phyloP scores from a whole-genome alignment of 2,888 invertebrate species.

The Marronus borbonicus region DNA sequence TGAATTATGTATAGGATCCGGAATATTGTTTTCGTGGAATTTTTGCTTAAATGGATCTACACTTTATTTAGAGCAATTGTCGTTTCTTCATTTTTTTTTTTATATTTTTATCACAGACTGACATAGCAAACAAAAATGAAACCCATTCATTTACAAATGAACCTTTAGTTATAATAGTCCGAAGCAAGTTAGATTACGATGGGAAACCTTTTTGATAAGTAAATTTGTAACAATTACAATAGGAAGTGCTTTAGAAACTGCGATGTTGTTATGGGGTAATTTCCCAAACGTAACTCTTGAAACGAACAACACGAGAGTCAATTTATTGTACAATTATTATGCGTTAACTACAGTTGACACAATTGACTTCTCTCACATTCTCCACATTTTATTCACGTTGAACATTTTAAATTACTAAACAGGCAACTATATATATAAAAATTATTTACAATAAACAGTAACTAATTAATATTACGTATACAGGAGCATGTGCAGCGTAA shows the following conservation, averaged over 20 bases:
- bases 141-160: conserved; percentile 53
- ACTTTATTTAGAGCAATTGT: conserved; percentile 67
- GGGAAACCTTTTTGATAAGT: not conserved
- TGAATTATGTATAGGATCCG: not conserved
- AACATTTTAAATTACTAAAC: conserved; percentile 51
- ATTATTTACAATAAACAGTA: conserved; percentile 63
- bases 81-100: conserved; percentile 56
- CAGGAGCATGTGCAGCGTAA: conserved; percentile 53
- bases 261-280: too few relatives aligned
- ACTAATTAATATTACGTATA: conserved; percentile 55
- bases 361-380: conserved; percentile 10
- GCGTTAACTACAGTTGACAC: conserved; percentile 4
- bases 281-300: not conserved
- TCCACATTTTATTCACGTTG: too few relatives aligned
- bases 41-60: conserved; percentile 56
- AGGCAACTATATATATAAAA: conserved; percentile 59
- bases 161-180: conserved; percentile 8
- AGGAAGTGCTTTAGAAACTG: too few relatives aligned
- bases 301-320: conserved; percentile 2
- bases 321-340: conserved; percentile 2
- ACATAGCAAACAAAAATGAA: conserved; percentile 69
- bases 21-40: not conserved
- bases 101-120: conserved; percentile 69
- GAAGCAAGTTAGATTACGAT: not conserved
- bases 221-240: not conserved